These are phyloP conservation scores for Brachionus manjavacas DNA, from an alignment of 1,140 invertebrate genomes.

Conservation along the genomic window DNA sequence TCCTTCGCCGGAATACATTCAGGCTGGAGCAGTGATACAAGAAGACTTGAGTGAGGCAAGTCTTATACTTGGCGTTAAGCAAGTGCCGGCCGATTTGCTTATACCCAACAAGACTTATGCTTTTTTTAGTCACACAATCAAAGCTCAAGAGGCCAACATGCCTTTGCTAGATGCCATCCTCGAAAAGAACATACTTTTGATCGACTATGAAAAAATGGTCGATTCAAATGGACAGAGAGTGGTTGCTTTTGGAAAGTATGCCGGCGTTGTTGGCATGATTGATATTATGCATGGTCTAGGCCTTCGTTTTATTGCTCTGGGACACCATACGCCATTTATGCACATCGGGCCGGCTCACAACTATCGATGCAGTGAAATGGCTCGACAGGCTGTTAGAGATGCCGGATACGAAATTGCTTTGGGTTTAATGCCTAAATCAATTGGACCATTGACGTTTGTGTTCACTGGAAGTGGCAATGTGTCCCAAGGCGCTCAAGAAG, in stretches of 20 bases:
- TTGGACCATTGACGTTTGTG: constrained; percentile 60
- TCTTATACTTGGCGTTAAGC: constrained; percentile 94
- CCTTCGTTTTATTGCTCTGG: constrained; percentile 81
- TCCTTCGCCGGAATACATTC: constrained; percentile 81
- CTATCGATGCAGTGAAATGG: constrained; percentile 94
- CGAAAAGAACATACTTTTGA: constrained; percentile 88
- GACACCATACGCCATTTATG: constrained; percentile 99
- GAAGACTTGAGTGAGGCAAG: constrained; percentile 93
- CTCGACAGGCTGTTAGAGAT: constrained; percentile 88
- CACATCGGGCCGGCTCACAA: constrained; percentile 97
- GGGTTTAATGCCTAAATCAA: constrained; percentile 93
- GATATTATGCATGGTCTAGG: constrained; percentile 96
- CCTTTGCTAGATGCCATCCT: constrained; percentile 87
- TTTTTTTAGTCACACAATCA: constrained; percentile 98
- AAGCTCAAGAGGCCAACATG: constrained; percentile 98
- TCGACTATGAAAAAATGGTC: constrained; percentile 95
- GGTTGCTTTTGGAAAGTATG: constrained; percentile 98
- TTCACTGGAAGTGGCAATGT: constrained; percentile 59
- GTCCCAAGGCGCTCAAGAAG: constrained; percentile 86
- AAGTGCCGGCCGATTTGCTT: constrained; percentile 85
- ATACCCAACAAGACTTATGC: constrained; percentile 94
- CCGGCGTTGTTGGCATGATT: constrained; percentile 95
- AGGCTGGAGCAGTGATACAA: constrained; percentile 80
- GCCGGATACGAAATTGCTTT: constrained; percentile 95
- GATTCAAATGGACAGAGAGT: constrained; percentile 80